Conservation (phyloP, 1,140 invertebrate species). For the Brachionus manjavacas region DNA sequence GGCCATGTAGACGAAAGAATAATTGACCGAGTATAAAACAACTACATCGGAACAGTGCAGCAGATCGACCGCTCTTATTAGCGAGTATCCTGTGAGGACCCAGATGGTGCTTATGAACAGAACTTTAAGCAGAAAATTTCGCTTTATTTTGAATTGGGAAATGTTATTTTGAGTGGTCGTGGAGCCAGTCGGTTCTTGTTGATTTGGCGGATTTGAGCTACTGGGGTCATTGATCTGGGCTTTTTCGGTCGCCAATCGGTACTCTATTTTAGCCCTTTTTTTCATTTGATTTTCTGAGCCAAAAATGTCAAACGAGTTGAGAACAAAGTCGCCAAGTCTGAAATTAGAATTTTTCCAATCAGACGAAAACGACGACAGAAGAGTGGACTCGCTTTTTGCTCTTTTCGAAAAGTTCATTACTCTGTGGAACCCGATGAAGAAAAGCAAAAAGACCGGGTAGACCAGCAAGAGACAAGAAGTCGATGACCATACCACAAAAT, state of each 20-base stretch:
- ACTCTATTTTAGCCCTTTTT: constrained; percentile 6
- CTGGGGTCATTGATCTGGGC: not conserved
- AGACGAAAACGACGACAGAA: not conserved
- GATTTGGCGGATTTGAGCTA: not conserved
- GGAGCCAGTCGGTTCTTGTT: not conserved
- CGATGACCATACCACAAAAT: constrained; percentile 27
- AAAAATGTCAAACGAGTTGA: constrained; percentile 22
- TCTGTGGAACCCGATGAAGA: not conserved
- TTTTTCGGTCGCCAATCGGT: not conserved
- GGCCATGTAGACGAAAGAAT: constrained; percentile 34
- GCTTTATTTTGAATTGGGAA: constrained; percentile 6
- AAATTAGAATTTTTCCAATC: not conserved
- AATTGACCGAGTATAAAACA: constrained; percentile 33
- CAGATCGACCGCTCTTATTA: constrained; percentile 9
- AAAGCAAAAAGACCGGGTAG: constrained; percentile 28
- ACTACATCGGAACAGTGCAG: constrained; percentile 14
- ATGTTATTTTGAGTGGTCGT: not conserved
- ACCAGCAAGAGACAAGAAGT: constrained; percentile 32
- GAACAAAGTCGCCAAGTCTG: not conserved
- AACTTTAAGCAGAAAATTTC: constrained; percentile 4
- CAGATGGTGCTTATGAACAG: not conserved
- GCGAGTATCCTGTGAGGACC: constrained; percentile 16
- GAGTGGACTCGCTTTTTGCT: not conserved
- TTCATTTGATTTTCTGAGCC: not conserved
- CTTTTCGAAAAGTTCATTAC: not conserved